A percentile compares a stretch with the other conserved stretches of the same genome.
Evolutionary conservation across 2,797 vertebrate species (phyloP).

Genomic region (Epinephelus awoara): DNA sequence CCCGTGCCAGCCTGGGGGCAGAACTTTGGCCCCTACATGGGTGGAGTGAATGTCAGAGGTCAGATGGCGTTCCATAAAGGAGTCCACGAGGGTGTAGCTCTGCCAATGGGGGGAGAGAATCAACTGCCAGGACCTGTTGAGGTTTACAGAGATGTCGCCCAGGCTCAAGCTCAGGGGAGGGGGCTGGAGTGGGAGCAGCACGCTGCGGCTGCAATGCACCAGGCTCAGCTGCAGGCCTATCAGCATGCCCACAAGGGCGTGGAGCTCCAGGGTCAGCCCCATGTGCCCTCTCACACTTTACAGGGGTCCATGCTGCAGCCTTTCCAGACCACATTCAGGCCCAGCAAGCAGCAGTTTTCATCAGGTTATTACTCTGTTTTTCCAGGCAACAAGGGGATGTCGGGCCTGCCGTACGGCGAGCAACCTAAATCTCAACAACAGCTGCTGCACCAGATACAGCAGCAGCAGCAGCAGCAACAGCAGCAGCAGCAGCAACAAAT

Average conservation of each 20-base stretch:
- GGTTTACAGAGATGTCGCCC: slow-evolving; percentile 80
- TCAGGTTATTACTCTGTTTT: slow-evolving; percentile 89
- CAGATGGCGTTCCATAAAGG: slow-evolving; percentile 84
- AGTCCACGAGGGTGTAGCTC: slow-evolving; percentile 73
- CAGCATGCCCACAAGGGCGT: slow-evolving; percentile 85
- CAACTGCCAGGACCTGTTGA: slow-evolving; percentile 73
- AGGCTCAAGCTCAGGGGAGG: slow-evolving; percentile 72
- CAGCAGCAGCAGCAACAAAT: slow-evolving; percentile 82
- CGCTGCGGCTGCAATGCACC: slow-evolving; percentile 76
- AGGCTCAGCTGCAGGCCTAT: slow-evolving; percentile 81
- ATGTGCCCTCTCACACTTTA: slow-evolving; percentile 64
- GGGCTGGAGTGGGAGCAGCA: slow-evolving; percentile 86
- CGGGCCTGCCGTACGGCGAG: slow-evolving; percentile 82
- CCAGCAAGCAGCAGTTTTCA: slow-evolving; percentile 87
- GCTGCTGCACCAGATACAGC: slow-evolving; percentile 78
- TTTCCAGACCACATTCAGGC: slow-evolving; percentile 91
- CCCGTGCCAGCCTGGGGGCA: slow-evolving; percentile 86
- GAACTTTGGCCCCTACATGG: slow-evolving; percentile 86
- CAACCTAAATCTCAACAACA: slow-evolving; percentile 81
- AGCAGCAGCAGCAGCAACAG: slow-evolving; percentile 72
- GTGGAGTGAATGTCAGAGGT: slow-evolving; percentile 80
- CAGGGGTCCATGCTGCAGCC: slow-evolving; percentile 88
- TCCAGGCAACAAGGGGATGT: slow-evolving; percentile 85
- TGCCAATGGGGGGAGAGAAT: slow-evolving; percentile 86
- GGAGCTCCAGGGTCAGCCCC: slow-evolving; percentile 74